These are phyloP conservation scores for Drosophila antonietae DNA, from an alignment of 2,888 invertebrate genomes.

Conservation along the genomic window DNA sequence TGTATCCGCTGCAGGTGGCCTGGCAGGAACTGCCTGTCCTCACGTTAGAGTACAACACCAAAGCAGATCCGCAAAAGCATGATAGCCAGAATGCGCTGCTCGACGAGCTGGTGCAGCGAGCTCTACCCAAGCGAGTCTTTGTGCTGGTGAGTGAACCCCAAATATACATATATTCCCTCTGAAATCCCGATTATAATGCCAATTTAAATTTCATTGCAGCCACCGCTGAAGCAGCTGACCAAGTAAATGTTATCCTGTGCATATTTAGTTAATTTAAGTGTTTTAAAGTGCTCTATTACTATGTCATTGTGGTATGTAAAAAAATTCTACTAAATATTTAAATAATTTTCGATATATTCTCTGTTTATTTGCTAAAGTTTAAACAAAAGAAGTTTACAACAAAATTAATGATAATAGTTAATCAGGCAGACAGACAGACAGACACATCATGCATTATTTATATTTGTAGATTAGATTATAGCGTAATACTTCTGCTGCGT, in stretches of 20 bases:
- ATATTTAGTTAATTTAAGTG: constrained; percentile 56
- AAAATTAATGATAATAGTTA: constrained; percentile 23
- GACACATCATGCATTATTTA: constrained; percentile 47
- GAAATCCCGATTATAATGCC: not conserved
- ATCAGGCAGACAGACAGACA: constrained; percentile 18
- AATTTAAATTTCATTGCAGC: constrained; percentile 54
- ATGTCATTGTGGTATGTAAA: constrained; percentile 51
- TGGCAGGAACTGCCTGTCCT: constrained; percentile 84
- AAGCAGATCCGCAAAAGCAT: constrained; percentile 82
- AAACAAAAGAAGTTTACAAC: constrained; percentile 37
- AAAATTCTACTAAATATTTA: constrained; percentile 40
- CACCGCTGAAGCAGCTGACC: constrained; percentile 78
- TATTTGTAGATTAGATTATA: constrained; percentile 60
- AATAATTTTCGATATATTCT: not conserved
- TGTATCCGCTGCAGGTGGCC: constrained; percentile 84
- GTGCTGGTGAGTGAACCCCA: constrained; percentile 79
- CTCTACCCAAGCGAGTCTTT: constrained; percentile 84
- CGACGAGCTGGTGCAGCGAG: constrained; percentile 83
- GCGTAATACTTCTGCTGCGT: constrained; percentile 68
- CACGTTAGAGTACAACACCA: constrained; percentile 82
- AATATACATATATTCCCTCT: not conserved
- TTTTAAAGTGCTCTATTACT: constrained; percentile 64
- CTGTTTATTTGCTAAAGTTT: constrained; percentile 59
- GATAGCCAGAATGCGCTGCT: constrained; percentile 82
- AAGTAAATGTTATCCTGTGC: constrained; percentile 58